Evolutionary conservation across 2,888 invertebrate genomes (phyloP).

Genomic region (Patella depressa): DNA sequence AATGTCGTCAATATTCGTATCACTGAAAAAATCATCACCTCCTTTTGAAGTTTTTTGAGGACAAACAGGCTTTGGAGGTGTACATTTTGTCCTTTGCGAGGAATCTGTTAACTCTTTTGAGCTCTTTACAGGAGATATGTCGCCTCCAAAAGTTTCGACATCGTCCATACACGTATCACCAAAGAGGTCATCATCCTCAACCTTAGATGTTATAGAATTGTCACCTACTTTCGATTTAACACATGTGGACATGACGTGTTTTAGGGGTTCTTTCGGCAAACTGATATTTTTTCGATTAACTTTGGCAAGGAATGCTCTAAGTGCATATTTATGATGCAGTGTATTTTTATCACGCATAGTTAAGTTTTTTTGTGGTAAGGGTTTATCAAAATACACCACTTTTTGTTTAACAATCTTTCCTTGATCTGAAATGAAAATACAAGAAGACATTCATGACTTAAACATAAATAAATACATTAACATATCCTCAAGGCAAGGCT

Average conservation of each 20-base stretch:
- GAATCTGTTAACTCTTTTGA: too few relatives aligned
- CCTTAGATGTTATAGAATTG: neutral
- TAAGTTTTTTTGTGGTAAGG: slow-evolving; percentile 40
- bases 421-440: slow-evolving; percentile 41
- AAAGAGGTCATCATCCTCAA: slow-evolving; percentile 16
- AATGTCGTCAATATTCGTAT: slow-evolving; percentile 43
- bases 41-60: slow-evolving; percentile 11
- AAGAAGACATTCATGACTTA: neutral
- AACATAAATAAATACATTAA: neutral
- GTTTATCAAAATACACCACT: slow-evolving; percentile 57
- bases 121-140: too few relatives aligned
- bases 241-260: neutral
- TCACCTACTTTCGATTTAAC: slow-evolving; percentile 4
- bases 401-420: slow-evolving; percentile 42
- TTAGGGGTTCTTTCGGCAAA: neutral
- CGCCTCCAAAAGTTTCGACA: slow-evolving; percentile 40
- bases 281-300: slow-evolving; percentile 4
- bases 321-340: slow-evolving; percentile 51
- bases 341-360: slow-evolving; percentile 46
- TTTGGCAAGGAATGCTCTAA: slow-evolving; percentile 38
- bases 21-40: slow-evolving; percentile 41
- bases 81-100: too few relatives aligned
- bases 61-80: neutral
- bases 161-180: slow-evolving; percentile 30
- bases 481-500: neutral